These are phyloP conservation scores for Bos indicus DNA, from an alignment of 2,113 vertebrate genomes.

Conservation along the genomic window DNA sequence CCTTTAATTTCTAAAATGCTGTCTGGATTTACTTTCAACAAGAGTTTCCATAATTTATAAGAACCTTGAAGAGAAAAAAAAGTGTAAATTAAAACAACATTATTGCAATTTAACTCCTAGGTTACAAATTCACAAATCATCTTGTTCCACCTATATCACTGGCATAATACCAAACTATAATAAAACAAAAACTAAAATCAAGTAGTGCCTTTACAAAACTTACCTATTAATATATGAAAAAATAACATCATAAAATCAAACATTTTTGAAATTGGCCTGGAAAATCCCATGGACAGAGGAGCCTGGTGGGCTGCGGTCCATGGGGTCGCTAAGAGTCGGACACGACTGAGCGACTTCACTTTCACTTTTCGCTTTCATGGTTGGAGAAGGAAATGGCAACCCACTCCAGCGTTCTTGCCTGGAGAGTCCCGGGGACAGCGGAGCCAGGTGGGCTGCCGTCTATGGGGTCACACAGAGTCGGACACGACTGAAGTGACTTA, in stretches of 20 bases:
- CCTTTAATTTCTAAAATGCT: slow-evolving; percentile 33
- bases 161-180: not conserved
- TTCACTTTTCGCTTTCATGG: no score
- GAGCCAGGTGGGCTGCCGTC: no score
- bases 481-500: no score
- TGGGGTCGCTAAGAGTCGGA: no score
- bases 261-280: not conserved
- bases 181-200: slow-evolving; percentile 19
- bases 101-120: not conserved
- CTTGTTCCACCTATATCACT: not conserved
- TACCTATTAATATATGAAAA: slow-evolving; percentile 1
- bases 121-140: slow-evolving; percentile 22
- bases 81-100: slow-evolving; percentile 32
- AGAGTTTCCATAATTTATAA: slow-evolving; percentile 30
- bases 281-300: no score
- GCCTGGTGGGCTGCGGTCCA: no score
- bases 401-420: no score
- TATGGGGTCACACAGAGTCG: no score
- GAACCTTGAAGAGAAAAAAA: not conserved
- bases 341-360: no score
- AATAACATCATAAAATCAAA: slow-evolving; percentile 40
- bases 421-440: no score
- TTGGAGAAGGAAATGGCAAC: no score
- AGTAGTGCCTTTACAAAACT: slow-evolving; percentile 27
- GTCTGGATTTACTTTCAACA: slow-evolving; percentile 21